Conservation (phyloP, 2,113 vertebrate genomes). For the Alaudala cheleensis region DNA sequence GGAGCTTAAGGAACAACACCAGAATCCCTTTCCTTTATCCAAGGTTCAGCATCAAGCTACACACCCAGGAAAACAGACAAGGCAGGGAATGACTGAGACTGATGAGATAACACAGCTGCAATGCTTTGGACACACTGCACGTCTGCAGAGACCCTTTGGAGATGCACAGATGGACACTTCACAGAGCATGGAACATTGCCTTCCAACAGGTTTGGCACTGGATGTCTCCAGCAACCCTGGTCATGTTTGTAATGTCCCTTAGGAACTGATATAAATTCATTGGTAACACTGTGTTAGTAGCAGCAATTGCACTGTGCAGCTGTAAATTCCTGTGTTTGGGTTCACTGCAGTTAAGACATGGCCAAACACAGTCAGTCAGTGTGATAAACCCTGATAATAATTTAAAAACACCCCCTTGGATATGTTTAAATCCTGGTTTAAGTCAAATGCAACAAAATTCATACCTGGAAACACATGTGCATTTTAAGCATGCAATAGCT, state of each 20-base stretch:
- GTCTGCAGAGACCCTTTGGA: background rate
- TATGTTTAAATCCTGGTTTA: background rate
- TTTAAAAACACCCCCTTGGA: background rate
- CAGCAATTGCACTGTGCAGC: background rate
- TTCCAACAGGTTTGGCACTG: background rate
- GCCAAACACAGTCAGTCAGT: background rate
- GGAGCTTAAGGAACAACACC: background rate
- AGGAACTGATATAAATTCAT: background rate
- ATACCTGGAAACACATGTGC: background rate
- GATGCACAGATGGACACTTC: constrained; percentile 17
- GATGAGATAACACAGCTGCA: constrained; percentile 3
- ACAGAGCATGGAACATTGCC: background rate
- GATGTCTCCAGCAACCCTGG: background rate
- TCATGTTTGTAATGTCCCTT: background rate
- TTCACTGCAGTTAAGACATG: background rate
- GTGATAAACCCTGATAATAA: background rate
- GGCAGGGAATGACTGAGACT: constrained; percentile 24
- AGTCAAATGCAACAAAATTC: background rate
- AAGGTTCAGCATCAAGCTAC: constrained; percentile 18
- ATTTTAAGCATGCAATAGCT: constrained; percentile 3
- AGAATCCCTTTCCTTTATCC: constrained; percentile 27
- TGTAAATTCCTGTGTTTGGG: background rate
- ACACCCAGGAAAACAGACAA: constrained; percentile 34
- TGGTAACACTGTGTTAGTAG: fast-evolving
- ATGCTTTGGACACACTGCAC: background rate